Percentiles rank a stretch among this genome's conserved stretches.
phyloP scores from a whole-genome alignment of 2,797 vertebrate genomes.

The Monodelphis domestica region DNA sequence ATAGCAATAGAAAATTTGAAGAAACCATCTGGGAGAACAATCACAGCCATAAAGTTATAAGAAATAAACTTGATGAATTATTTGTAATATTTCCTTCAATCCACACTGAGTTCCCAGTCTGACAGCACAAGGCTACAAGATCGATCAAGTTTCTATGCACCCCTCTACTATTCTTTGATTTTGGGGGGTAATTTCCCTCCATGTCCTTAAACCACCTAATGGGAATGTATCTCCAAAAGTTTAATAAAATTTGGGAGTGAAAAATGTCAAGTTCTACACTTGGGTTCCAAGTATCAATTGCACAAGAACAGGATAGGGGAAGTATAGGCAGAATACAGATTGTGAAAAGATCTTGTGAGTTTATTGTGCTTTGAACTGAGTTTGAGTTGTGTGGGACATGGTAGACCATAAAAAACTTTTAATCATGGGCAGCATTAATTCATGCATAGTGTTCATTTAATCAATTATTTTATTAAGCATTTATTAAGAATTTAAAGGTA shows the following conservation, averaged over 20 bases:
- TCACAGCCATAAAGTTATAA: neutral
- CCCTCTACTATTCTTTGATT: neutral
- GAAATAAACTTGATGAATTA: neutral
- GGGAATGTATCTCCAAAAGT: neutral
- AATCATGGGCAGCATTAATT: neutral
- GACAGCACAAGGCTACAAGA: neutral
- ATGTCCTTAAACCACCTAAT: neutral
- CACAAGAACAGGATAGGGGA: neutral
- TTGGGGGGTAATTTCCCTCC: neutral
- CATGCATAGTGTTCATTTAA: neutral
- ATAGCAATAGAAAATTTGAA: neutral
- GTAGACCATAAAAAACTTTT: neutral
- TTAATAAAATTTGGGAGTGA: neutral
- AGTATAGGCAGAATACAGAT: neutral
- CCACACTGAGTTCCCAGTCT: neutral
- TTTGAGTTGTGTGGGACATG: neutral
- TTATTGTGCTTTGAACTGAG: neutral
- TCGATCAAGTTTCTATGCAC: neutral
- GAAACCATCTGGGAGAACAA: neutral
- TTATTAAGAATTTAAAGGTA: neutral
- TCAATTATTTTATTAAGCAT: neutral
- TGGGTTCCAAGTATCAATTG: neutral
- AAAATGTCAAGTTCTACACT: neutral
- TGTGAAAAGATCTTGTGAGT: neutral
- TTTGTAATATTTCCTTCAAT: neutral